Evolutionary conservation across 2,888 invertebrate species (phyloP).

Genomic region (Tigriopus californicus): DNA sequence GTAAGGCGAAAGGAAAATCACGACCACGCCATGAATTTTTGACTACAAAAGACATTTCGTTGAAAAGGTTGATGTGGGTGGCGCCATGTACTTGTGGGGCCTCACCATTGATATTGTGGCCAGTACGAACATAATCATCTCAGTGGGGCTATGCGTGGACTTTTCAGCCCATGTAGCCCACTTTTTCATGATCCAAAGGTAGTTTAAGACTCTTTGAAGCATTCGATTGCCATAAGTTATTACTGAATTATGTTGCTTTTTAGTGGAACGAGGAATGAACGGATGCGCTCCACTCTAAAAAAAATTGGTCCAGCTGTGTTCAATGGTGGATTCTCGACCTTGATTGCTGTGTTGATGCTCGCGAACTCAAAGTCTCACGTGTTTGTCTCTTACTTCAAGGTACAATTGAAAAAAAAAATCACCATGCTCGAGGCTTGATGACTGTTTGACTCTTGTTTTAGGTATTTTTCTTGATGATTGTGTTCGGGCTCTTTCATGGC

Average conservation of each 20-base stretch:
- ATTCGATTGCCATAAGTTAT: no score
- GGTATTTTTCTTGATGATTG: constrained; percentile 8
- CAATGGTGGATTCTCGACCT: constrained; percentile 8
- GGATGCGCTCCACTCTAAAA: not conserved
- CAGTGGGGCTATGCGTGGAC: constrained; percentile 34
- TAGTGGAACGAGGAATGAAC: not conserved
- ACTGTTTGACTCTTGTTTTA: not conserved
- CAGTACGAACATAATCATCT: constrained; percentile 31
- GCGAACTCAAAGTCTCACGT: constrained; percentile 5
- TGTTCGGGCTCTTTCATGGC: constrained; percentile 8
- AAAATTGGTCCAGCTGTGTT: constrained; percentile 10
- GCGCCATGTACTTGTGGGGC: constrained; percentile 21
- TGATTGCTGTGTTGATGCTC: not conserved
- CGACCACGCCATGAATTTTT: no score
- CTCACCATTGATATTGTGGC: constrained; percentile 34
- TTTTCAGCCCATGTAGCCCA: constrained; percentile 34
- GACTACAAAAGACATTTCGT: no score
- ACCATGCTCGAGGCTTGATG: not conserved
- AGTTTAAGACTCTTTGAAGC: not conserved
- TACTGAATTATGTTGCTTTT: no score
- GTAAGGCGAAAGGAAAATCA: no score
- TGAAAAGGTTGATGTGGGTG: constrained; percentile 11
- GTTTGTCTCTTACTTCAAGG: constrained; percentile 12
- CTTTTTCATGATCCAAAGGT: constrained; percentile 24
- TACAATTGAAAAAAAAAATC: not conserved